A percentile compares a stretch with the other conserved stretches of the same genome.
Evolutionary conservation across 2,888 invertebrate genomes (phyloP).

Genomic region (Idaea biselata): DNA sequence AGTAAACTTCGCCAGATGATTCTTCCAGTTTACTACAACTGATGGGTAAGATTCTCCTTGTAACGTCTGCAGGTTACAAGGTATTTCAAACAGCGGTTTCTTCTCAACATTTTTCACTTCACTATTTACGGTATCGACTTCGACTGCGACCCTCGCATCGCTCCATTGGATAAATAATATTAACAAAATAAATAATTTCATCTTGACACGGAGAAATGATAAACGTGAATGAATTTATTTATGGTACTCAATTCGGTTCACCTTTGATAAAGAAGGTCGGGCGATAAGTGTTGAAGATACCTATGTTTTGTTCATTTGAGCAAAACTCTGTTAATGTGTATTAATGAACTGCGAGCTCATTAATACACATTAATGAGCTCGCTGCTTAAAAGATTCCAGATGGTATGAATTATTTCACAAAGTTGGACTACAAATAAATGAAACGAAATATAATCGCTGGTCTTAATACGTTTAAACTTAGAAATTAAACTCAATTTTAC

Average conservation of each 20-base stretch:
- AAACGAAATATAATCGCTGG: too few relatives aligned
- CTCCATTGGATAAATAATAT: constrained; percentile 36
- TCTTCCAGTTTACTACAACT: constrained; percentile 44
- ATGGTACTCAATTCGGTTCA: constrained; percentile 11
- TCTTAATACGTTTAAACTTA: too few relatives aligned
- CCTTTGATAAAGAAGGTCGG: constrained; percentile 8
- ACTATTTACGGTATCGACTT: constrained; percentile 22
- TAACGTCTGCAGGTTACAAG: constrained; percentile 42
- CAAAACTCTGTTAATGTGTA: too few relatives aligned
- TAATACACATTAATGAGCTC: too few relatives aligned
- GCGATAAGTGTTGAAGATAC: not conserved
- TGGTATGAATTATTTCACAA: too few relatives aligned
- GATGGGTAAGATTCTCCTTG: constrained; percentile 48
- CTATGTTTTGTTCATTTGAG: not conserved
- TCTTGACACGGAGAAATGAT: constrained; percentile 34
- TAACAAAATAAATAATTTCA: constrained; percentile 42
- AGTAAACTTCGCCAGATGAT: constrained; percentile 37
- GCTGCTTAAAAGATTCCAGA: too few relatives aligned
- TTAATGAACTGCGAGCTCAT: too few relatives aligned
- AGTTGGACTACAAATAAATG: too few relatives aligned
- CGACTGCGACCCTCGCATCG: constrained; percentile 41
- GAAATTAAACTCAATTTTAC: too few relatives aligned
- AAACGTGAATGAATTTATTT: constrained; percentile 29
- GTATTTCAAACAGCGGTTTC: constrained; percentile 31
- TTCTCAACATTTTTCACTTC: constrained; percentile 29